These are phyloP conservation scores for Drosophila fungiperda DNA, from an alignment of 2,888 invertebrate species.

Conservation along the genomic window DNA sequence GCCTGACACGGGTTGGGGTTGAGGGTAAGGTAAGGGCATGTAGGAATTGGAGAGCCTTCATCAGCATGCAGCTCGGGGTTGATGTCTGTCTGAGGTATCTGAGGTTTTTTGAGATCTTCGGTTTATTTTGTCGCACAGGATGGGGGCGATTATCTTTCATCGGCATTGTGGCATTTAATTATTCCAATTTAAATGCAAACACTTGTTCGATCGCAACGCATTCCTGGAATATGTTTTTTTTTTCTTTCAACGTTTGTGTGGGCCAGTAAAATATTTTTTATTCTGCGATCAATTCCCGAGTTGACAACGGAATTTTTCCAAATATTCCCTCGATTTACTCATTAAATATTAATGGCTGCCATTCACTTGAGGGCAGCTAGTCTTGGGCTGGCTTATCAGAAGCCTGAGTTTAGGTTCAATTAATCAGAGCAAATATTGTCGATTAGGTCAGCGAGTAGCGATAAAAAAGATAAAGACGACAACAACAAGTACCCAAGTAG, in stretches of 20 bases:
- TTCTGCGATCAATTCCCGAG: background rate
- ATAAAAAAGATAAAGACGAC: conserved; percentile 42
- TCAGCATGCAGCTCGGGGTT: conserved; percentile 45
- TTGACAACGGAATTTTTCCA: conserved; percentile 2
- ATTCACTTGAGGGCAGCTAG: conserved; percentile 46
- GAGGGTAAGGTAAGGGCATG: background rate
- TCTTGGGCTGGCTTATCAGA: conserved; percentile 44
- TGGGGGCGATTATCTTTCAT: conserved; percentile 61
- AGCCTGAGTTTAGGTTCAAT: conserved; percentile 10
- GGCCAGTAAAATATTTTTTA: conserved; percentile 4
- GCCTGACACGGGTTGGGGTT: background rate
- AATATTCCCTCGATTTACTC: background rate
- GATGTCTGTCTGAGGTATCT: conserved; percentile 32
- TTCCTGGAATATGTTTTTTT: conserved; percentile 34
- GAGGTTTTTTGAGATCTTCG: conserved; percentile 22
- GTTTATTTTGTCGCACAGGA: conserved; percentile 45
- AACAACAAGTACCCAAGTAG: background rate
- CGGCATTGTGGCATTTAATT: conserved; percentile 67
- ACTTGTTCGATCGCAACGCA: conserved; percentile 55
- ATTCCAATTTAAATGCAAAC: conserved; percentile 77
- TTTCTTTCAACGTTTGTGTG: conserved; percentile 8
- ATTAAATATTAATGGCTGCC: conserved; percentile 33
- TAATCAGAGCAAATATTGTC: conserved; percentile 72
- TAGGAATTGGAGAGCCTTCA: conserved; percentile 26
- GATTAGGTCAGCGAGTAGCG: conserved; percentile 70